Base-by-base conservation (phyloP, 2,888 invertebrate genomes). In the Thereva nobilitata region DNA sequence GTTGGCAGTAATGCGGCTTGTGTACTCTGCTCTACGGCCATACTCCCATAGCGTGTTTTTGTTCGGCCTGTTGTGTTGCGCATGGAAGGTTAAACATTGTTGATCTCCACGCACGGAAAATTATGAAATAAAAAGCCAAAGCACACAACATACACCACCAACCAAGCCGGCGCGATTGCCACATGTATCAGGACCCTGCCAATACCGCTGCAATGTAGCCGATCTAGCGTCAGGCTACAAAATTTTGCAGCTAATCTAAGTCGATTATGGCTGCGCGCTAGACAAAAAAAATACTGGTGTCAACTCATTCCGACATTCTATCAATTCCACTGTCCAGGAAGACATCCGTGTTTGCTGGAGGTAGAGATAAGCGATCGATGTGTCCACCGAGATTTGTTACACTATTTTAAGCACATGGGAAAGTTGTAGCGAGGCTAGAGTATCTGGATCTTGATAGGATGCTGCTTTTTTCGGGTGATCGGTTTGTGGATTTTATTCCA, bases 81-180 rank as follows among this genome's bases (percentile, higher is more conserved):
- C 68, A 66, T 68, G 66, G 66, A 68, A 68, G 68, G 66, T 59
- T 68, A 63, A 56, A 42, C 68, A 66, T 63, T 66, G 59, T 64
- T 66, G 66, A 66, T 68, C 68, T 59, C 55, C 61, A 66, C 61
- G 68, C 68, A 66, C 63, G 35, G 64, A 34, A 10, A 45, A 57
- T 63, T 63, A 57, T 35, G 64, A 67, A 64, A 64, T 47, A 53
- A 57, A 56, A 57, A 64, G 45, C 45, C 50, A 55, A 53, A 49
- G 64, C 57, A 67, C 54, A 50, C 40, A 12, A 12, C 12, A 12
- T 7, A 12, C 49, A 9, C 49, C n/a, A 40, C 7, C 53, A 9
- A 23, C 53, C 34, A 9, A 2, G 9, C 53, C 41, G 42, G 34
- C 42, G 5, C 12, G 8, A 41, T 12, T 3, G 55, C 3, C 38